Conservation (phyloP, 1,140 invertebrate species). For the Bombus waltoni region DNA sequence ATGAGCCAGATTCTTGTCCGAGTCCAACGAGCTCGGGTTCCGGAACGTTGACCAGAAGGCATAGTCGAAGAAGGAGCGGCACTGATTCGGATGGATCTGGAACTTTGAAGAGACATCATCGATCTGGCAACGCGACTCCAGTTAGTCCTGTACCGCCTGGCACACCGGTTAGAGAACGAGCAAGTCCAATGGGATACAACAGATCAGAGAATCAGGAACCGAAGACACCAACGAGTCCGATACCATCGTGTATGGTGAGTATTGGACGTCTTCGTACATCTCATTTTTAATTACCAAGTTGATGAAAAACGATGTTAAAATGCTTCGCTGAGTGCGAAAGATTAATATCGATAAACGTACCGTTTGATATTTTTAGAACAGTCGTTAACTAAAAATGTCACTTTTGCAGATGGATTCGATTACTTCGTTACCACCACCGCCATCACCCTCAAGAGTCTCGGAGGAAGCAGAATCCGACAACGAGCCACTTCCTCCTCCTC, state of each 20-base stretch:
- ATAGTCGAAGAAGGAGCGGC: conserved; percentile 84
- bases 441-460: conserved; percentile 82
- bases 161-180: conserved; percentile 82
- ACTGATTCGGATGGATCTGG: conserved; percentile 85
- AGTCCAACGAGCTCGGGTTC: conserved; percentile 80
- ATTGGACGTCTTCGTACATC: neutral
- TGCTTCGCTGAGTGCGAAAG: too few relatives aligned
- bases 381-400: neutral
- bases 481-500: conserved; percentile 85
- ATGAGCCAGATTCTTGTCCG: conserved; percentile 79
- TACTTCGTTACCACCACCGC: conserved; percentile 83
- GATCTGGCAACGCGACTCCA: conserved; percentile 83
- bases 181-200: conserved; percentile 77
- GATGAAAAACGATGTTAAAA: too few relatives aligned
- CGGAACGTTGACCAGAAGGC: conserved; percentile 84
- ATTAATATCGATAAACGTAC: too few relatives aligned
- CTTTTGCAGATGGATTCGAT: conserved; percentile 82
- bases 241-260: conserved; percentile 80
- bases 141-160: conserved; percentile 81
- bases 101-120: conserved; percentile 84
- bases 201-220: conserved; percentile 77
- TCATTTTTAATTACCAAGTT: too few relatives aligned
- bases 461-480: conserved; percentile 75
- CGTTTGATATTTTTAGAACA: neutral
- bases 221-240: conserved; percentile 80